These are phyloP conservation scores for Stratiolaelaps scimitus DNA, from an alignment of 1,140 invertebrate species.

Conservation along the genomic window DNA sequence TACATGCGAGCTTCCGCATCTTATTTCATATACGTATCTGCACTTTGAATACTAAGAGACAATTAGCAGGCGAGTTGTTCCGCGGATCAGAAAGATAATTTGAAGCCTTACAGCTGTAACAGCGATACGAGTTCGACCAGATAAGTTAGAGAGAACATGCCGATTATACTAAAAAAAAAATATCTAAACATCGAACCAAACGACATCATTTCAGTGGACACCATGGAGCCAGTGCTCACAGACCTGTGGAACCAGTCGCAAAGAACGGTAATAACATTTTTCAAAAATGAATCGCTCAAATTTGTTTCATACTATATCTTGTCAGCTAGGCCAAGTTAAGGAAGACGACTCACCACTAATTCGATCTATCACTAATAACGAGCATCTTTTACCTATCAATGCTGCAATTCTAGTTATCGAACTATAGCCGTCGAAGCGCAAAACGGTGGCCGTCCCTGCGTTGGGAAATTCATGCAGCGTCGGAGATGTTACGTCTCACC, in stretches of 20 bases:
- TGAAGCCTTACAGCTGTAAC: neutral
- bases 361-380: no score
- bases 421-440: no score
- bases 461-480: no score
- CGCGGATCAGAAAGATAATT: neutral
- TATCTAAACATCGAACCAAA: neutral
- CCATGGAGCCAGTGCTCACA: conserved; percentile 4
- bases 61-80: neutral
- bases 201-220: neutral
- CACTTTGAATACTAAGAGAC: no score
- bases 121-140: neutral
- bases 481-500: no score
- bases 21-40: no score
- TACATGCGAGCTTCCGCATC: no score
- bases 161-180: neutral
- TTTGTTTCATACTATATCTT: neutral
- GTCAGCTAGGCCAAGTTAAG: neutral
- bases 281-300: neutral
- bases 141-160: neutral
- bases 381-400: no score
- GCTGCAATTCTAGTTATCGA: no score
- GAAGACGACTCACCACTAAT: neutral
- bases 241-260: conserved; percentile 21
- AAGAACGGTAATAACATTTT: conserved; percentile 7
- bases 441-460: no score